Evolutionary conservation across 2,797 vertebrate genomes (phyloP), one percentile per base, ranked within the genome.

Genomic region (Phataginus tetradactyla): DNA sequence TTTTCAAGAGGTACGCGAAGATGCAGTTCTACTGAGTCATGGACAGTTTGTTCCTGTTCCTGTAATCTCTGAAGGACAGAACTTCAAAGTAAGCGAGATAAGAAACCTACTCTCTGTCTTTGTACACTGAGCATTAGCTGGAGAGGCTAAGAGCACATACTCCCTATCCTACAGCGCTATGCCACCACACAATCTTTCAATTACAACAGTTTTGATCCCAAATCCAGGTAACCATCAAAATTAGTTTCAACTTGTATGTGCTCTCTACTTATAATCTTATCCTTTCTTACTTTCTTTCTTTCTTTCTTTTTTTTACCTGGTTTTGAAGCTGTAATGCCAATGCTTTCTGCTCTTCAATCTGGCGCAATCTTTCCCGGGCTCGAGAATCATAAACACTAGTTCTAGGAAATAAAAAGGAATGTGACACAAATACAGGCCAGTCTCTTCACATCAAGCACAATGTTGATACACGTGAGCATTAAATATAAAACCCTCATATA

Each of bases 381-480:
- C 99, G 99, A 5, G 99, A 99, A 89, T 99, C 99, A 49, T 99
- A 99, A 98, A 99, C 99, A 11, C 99, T 99, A 27, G 99, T 99
- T 96, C 99, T 99, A 95, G 61, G 79, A 96, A 95, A 91, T 51
- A 69, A 63, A 8, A 59, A 93, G 92, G 53, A 93, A 18, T 4
- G 0, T 57, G 18, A 89, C 32, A 59, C 13, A 96, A 63, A 77
- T 10, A 21, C 12, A 81, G 55, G 91, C 7, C 34, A 86, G 13
- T 13, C 5, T 79, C 39, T 79, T 20, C 68, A 53, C 53, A 94
- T 53, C 27, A 69, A 75, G 83, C n/a, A 92, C 3, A 61, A 1
- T 79, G 7, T 2, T 69, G 66, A 88, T 49, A 17, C 7, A 81
- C 8, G 1, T 66, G 17, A 95, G 5, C n/a, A 68, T 32, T 69